phyloP scores from a whole-genome alignment of 2,113 vertebrate species.

The Phylloscopus whistleri region DNA sequence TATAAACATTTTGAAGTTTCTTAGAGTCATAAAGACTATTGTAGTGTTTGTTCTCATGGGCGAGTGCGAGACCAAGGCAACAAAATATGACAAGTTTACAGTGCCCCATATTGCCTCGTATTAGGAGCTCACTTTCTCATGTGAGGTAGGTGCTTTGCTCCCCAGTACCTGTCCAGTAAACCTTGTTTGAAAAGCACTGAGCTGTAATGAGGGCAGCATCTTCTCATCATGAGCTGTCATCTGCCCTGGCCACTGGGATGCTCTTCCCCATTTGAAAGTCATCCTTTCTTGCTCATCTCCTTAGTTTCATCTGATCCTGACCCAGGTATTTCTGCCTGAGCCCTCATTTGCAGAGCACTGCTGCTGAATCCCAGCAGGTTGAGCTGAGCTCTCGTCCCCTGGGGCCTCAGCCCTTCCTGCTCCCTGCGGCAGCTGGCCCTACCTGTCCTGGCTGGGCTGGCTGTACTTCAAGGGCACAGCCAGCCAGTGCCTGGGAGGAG shows the following conservation, averaged over 20 bases:
- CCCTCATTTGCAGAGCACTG: background rate
- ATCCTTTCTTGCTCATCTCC: background rate
- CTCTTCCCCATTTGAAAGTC: background rate
- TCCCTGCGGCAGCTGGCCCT: background rate
- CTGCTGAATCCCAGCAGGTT: background rate
- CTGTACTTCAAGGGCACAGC: background rate
- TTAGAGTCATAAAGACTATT: background rate
- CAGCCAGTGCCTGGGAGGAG: background rate
- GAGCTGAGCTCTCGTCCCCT: background rate
- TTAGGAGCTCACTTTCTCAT: background rate
- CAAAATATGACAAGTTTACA: background rate
- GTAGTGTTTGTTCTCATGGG: background rate
- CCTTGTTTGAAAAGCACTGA: background rate
- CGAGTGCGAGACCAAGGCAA: background rate
- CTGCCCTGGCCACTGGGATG: background rate
- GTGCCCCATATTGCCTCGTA: background rate
- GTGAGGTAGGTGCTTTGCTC: background rate
- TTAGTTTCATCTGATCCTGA: background rate
- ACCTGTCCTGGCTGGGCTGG: background rate
- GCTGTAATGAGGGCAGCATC: background rate
- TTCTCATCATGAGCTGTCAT: background rate
- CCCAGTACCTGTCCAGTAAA: background rate
- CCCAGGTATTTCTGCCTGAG: background rate
- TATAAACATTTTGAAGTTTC: background rate
- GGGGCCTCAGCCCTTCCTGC: background rate